These are phyloP conservation scores for Drosophila subpulchrella DNA, from an alignment of 1,140 invertebrate genomes.

Conservation along the genomic window DNA sequence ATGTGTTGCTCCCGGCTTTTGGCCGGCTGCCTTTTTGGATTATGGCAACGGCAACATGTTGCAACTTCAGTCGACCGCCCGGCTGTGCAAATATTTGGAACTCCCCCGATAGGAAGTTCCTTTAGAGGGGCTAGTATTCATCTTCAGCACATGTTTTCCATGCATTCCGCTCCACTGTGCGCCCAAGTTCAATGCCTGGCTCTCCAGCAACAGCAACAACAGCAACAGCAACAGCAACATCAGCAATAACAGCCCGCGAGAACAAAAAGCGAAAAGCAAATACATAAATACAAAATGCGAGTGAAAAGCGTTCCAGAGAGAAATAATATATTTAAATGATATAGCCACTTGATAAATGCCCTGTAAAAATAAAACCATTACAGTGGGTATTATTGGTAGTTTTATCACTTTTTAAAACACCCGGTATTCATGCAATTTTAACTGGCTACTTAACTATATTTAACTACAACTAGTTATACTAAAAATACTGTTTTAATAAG, in stretches of 20 bases:
- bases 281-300: slow-evolving; percentile 13
- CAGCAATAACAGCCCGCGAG: background rate
- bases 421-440: no score
- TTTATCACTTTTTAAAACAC: no score
- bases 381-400: no score
- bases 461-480: no score
- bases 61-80: slow-evolving; percentile 45
- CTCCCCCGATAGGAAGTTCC: slow-evolving; percentile 39
- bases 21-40: slow-evolving; percentile 52
- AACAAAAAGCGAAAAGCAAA: slow-evolving; percentile 9
- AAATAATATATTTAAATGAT: slow-evolving; percentile 7
- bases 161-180: slow-evolving; percentile 64
- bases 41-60: slow-evolving; percentile 54
- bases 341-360: slow-evolving; percentile 1
- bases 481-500: no score
- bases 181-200: slow-evolving; percentile 76
- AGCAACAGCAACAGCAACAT: slow-evolving; percentile 5
- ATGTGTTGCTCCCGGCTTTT: slow-evolving; percentile 57
- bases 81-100: slow-evolving; percentile 61
- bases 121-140: slow-evolving; percentile 16
- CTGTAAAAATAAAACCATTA: background rate
- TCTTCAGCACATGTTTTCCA: slow-evolving; percentile 4
- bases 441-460: no score
- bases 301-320: slow-evolving; percentile 23
- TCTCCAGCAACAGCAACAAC: slow-evolving; percentile 23